Evolutionary conservation across 2,113 vertebrate genomes (phyloP).

Genomic region (Beaufortia kweichowensis): DNA sequence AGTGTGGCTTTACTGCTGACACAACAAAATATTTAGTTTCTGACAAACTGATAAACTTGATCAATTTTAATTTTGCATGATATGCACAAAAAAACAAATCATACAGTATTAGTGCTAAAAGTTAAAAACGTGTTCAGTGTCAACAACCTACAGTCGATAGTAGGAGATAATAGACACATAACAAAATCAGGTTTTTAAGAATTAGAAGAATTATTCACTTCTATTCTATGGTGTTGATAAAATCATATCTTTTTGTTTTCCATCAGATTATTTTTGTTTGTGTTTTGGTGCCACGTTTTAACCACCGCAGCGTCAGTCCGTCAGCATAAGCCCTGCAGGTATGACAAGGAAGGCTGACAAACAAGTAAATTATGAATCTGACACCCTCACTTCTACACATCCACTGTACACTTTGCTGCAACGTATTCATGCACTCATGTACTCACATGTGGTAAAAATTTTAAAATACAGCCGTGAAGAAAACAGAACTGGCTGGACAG

Average conservation of each 20-base stretch:
- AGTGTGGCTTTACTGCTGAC: too few relatives aligned
- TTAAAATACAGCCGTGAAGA: not conserved
- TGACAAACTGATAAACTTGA: too few relatives aligned
- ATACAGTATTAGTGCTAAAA: too few relatives aligned
- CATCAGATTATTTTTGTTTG: not conserved
- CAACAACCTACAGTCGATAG: too few relatives aligned
- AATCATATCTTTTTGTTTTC: not conserved
- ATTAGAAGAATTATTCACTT: not conserved
- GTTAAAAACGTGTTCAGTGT: too few relatives aligned
- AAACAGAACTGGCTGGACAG: not conserved
- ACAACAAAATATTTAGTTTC: too few relatives aligned
- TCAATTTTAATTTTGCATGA: too few relatives aligned
- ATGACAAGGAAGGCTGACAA: conserved; percentile 12
- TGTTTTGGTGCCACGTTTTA: not conserved
- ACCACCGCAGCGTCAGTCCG: not conserved
- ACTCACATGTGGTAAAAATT: not conserved
- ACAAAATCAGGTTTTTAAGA: too few relatives aligned
- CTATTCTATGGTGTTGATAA: not conserved
- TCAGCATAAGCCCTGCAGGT: not conserved
- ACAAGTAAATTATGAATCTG: conserved; percentile 16
- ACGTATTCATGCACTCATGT: not conserved
- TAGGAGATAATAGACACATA: too few relatives aligned
- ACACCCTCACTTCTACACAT: not conserved
- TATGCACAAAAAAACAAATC: too few relatives aligned
- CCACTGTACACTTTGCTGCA: not conserved